A percentile compares a stretch with the other conserved stretches of the same genome.
These are phyloP conservation scores for Cosmia trapezina DNA, from an alignment of 2,888 invertebrate species.

Conservation along the genomic window DNA sequence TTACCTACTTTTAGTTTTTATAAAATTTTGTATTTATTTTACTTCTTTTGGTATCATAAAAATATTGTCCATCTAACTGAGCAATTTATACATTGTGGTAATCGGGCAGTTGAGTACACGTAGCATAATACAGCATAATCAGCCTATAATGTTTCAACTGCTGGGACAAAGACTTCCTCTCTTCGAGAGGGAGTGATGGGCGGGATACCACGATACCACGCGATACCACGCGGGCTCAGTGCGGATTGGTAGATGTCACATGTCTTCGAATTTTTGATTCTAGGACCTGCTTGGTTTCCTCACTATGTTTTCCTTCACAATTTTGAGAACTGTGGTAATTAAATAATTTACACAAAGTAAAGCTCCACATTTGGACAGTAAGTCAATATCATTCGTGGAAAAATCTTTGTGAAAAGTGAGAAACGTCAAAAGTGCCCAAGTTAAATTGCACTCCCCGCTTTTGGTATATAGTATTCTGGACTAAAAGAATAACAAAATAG, in stretches of 20 bases:
- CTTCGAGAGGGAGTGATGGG: no score
- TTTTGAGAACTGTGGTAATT: no score
- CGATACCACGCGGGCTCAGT: no score
- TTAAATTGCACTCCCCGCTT: slow-evolving; percentile 28
- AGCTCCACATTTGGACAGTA: background rate
- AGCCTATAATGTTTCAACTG: no score
- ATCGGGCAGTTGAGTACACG: no score
- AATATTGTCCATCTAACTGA: background rate
- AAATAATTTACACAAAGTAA: no score
- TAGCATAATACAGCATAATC: no score
- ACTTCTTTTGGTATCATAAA: background rate
- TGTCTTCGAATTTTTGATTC: no score
- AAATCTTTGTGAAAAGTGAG: slow-evolving; percentile 2
- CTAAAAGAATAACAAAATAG: slow-evolving; percentile 37
- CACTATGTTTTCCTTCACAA: no score
- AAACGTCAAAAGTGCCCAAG: slow-evolving; percentile 22
- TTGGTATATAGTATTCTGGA: background rate
- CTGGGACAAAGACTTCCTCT: no score
- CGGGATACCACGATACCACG: no score
- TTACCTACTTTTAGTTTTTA: background rate
- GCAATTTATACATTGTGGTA: background rate
- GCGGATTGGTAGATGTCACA: background rate
- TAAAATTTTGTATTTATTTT: background rate
- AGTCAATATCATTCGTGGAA: background rate
- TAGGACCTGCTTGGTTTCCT: no score